Evolutionary conservation across 2,888 invertebrate genomes (phyloP), one percentile per base, ranked within the genome.

Genomic region (Eupithecia subumbrata): DNA sequence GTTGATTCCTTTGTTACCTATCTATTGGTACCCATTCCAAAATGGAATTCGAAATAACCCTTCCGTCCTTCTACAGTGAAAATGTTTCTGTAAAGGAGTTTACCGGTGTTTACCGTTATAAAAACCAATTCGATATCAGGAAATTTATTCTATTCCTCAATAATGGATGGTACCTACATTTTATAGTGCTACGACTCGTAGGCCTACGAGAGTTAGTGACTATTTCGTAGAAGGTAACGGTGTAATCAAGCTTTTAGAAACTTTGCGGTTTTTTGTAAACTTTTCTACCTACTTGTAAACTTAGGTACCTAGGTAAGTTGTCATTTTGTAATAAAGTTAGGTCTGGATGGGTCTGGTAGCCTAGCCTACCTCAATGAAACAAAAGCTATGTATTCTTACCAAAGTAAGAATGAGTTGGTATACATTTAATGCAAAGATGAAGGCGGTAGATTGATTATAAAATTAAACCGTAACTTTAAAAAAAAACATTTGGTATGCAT

Each of bases 151-250:
- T 14, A 56, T 60, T 22, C 22, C 12, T 60, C 25, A 14, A 11
- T 56, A 56, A 11, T 52, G 9, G 18, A 52, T 52, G 9, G n/a
- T n/a, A n/a, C n/a, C n/a, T n/a, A n/a, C n/a, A n/a, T n/a, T n/a
- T n/a, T n/a, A n/a, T n/a, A 25, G 56, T 56, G 56, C 56, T 56
- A 56, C 56, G 56, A 56, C 8, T 56, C 56, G 56, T 56, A 56
- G 12, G 4, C 56, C 56, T 56, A 25, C 60, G 25, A 60, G 12
- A 4, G 12, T 60, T 25, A 0, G 22, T 1, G 60, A 25, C 0
- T 25, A 25, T 60, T 25, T 12, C 25, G 60, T 60, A 25, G 60
- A 60, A 60, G 12, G 5, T 60, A 12, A 5, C 22, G 1, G 56
- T n/a, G n/a, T n/a, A 52, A 52, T 16, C 16, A 52, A 18, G 52